Conservation (phyloP, 2,888 invertebrate species). For the Sepioteuthis lessoniana region DNA sequence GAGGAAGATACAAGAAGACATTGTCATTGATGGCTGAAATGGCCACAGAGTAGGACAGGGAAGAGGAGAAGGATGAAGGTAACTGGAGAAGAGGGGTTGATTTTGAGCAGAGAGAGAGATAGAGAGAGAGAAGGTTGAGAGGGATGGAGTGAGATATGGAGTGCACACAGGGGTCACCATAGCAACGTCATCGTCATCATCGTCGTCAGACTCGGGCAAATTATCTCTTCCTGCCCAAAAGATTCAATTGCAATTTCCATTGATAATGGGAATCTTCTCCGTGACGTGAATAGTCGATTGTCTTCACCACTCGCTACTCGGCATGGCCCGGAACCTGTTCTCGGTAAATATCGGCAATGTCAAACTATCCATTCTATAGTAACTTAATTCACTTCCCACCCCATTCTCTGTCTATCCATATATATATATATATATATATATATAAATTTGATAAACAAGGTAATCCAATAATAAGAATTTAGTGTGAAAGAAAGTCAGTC, state of each 20-base stretch:
- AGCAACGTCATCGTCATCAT: neutral
- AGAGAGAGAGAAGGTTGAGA: neutral
- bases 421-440: too few species aligned
- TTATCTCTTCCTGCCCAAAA: conserved; percentile 4
- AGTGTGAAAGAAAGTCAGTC: too few species aligned
- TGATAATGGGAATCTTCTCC: neutral
- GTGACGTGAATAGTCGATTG: conserved; percentile 11
- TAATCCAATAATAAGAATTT: too few species aligned
- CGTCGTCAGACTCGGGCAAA: conserved; percentile 33
- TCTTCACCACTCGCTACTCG: neutral
- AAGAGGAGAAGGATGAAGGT: too few species aligned
- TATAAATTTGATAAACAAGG: too few species aligned
- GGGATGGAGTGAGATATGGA: neutral
- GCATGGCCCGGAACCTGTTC: neutral
- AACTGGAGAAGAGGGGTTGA: too few species aligned
- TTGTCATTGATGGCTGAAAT: conserved; percentile 1
- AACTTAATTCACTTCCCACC: neutral
- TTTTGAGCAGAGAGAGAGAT: neutral
- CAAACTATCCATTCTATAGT: neutral
- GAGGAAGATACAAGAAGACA: neutral
- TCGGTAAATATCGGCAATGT: neutral
- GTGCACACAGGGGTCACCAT: neutral
- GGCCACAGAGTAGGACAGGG: neutral
- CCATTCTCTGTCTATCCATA: too few species aligned
- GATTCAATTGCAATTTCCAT: conserved; percentile 33